Base-by-base conservation (phyloP, 1,140 invertebrate species). In the Micrasema minimum region DNA sequence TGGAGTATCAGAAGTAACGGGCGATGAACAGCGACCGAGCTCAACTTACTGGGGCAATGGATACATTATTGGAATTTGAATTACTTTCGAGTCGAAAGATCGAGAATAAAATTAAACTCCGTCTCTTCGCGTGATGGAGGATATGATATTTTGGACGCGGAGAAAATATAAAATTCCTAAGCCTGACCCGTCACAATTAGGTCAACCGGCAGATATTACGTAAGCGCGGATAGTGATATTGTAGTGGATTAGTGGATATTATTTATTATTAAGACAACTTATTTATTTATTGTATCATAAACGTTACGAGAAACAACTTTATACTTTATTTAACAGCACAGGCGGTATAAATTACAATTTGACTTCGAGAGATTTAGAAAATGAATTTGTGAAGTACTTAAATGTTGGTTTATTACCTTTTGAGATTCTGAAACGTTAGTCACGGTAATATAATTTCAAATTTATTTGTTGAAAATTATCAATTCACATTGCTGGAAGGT, bases 11-110 rank as follows among this genome's bases (percentile, higher is more conserved):
- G 35, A 43, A 59, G 37, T 59, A 59, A 59, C 55, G 55, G 55
- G 18, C 35, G 18, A 22, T 16, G 55, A 23, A 59, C 35, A 41
- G 18, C 55, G 35, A 35, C 55, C 11, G 18, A 59, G 55, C 55
- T 59, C 37, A 9, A 59, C 55, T 59, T 26, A 59, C 55, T 41
- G 35, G 37, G 55, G 35, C 37, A 59, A 59, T 59, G 55, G 55
- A 59, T 59, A 59, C 55, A 38, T 41, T 59, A 59, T 59, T 20
- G 37, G 37, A 59, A 59, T 43, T 59, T 59, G 55, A 59, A 59
- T 41, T 59, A 55, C 26, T 55, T 16, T 55, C 10, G 26, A 55
- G 2, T 16, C 12, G 51, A 59, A 59, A 41, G 55, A 41, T 41
- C n/a, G 22, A 59, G 55, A 59, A 59, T 11, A 31, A 14, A 37